These are phyloP conservation scores for Paratilapia polleni DNA, from an alignment of 2,113 vertebrate species.

Conservation along the genomic window DNA sequence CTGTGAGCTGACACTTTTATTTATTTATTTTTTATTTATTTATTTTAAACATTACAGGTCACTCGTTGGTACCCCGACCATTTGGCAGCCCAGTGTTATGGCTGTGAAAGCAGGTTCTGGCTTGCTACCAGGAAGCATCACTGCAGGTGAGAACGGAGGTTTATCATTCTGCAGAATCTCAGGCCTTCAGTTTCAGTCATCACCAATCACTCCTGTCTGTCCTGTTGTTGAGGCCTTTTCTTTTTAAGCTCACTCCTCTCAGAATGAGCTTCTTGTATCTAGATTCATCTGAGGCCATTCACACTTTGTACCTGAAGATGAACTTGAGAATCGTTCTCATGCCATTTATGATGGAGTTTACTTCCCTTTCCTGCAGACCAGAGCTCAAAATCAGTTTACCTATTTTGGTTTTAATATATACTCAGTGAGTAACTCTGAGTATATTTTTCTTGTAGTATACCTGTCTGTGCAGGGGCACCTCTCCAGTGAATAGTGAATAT, in stretches of 20 bases:
- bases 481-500: neutral
- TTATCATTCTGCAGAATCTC: neutral
- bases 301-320: neutral
- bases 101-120: constrained; percentile 96
- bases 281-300: neutral
- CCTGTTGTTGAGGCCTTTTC: neutral
- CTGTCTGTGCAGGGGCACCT: neutral
- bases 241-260: neutral
- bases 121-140: constrained; percentile 94
- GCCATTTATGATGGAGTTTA: neutral
- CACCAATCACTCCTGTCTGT: neutral
- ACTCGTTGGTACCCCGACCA: constrained; percentile 98
- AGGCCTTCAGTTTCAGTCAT: neutral
- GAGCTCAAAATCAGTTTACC: neutral
- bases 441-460: neutral
- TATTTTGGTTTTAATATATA: neutral
- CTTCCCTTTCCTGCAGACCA: neutral
- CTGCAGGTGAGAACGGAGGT: constrained; percentile 86
- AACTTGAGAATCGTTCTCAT: neutral
- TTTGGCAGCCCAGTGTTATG: constrained; percentile 94
- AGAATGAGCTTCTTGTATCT: neutral
- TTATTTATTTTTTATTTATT: no score
- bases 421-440: neutral
- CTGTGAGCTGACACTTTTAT: constrained; percentile 8
- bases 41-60: constrained; percentile 82